Conservation (phyloP, 2,888 invertebrate species). For the Anagyrus pseudococci region DNA sequence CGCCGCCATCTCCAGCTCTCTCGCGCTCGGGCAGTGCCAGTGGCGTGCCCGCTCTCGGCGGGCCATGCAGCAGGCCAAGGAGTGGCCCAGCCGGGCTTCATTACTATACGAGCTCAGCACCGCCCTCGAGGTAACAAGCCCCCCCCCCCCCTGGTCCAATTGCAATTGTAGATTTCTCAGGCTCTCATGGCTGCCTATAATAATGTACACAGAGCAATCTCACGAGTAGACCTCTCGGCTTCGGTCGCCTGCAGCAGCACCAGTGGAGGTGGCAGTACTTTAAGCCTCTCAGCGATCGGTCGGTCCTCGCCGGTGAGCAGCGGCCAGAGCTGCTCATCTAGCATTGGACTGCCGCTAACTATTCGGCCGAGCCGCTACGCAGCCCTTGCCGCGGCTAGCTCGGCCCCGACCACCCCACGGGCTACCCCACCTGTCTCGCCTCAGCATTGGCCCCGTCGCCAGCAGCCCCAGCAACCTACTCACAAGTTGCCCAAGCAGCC, state of each 20-base stretch:
- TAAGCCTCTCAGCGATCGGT: conserved; percentile 61
- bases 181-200: too few relatives aligned
- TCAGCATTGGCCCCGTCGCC: conserved; percentile 66
- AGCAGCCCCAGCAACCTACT: too few relatives aligned
- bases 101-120: conserved; percentile 77
- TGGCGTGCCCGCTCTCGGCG: too few relatives aligned
- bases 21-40: conserved; percentile 62
- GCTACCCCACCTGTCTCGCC: conserved; percentile 80
- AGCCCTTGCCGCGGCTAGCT: conserved; percentile 68
- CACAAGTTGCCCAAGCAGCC: conserved; percentile 72
- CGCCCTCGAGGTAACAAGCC: conserved; percentile 75
- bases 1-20: conserved; percentile 59
- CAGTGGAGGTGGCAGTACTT: conserved; percentile 66
- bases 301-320: conserved; percentile 52
- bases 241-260: conserved; percentile 68
- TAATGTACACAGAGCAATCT: conserved; percentile 66
- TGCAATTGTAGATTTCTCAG: neutral
- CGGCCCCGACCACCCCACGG: conserved; percentile 78
- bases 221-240: conserved; percentile 72
- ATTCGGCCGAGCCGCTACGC: conserved; percentile 26
- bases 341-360: neutral
- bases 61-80: too few relatives aligned
- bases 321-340: neutral
- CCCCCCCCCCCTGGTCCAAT: neutral
- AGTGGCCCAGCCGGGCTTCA: conserved; percentile 82